These are phyloP conservation scores for Rhamnusium bicolor DNA, from an alignment of 2,888 invertebrate species.

Conservation along the genomic window DNA sequence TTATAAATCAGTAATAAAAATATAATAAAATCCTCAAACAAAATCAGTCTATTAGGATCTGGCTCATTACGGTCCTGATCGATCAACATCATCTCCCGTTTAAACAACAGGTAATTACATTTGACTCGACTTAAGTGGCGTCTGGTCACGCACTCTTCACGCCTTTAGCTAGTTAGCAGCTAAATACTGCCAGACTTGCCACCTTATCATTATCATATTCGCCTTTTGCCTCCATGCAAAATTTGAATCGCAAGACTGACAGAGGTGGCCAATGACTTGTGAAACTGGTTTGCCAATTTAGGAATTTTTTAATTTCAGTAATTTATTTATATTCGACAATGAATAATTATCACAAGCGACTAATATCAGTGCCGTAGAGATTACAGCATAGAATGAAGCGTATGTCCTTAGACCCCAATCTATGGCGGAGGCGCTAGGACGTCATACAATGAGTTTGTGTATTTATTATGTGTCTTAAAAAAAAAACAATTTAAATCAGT, in stretches of 20 bases:
- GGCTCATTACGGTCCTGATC: not conserved
- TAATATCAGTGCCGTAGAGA: too few species aligned
- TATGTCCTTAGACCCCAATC: too few species aligned
- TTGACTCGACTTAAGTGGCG: constrained; percentile 43
- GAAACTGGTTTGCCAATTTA: not conserved
- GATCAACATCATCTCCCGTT: not conserved
- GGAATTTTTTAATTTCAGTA: not conserved
- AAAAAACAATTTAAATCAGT: too few species aligned
- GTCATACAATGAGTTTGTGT: too few species aligned
- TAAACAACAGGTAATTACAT: constrained; percentile 30
- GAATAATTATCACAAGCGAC: too few species aligned
- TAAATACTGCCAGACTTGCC: constrained; percentile 47
- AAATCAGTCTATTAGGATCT: too few species aligned
- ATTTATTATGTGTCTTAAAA: too few species aligned
- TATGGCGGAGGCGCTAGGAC: too few species aligned
- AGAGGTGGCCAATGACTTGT: constrained; percentile 16
- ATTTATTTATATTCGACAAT: too few species aligned
- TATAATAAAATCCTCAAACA: too few species aligned
- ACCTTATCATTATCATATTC: constrained; percentile 49
- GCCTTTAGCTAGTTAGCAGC: constrained; percentile 53
- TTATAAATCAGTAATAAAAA: too few species aligned
- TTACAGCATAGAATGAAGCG: too few species aligned
- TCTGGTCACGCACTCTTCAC: constrained; percentile 56
- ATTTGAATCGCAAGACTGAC: constrained; percentile 12
- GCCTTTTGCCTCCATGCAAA: constrained; percentile 21